These are phyloP conservation scores for Ptiloglossa arizonensis DNA, from an alignment of 1,140 invertebrate species.

Conservation along the genomic window DNA sequence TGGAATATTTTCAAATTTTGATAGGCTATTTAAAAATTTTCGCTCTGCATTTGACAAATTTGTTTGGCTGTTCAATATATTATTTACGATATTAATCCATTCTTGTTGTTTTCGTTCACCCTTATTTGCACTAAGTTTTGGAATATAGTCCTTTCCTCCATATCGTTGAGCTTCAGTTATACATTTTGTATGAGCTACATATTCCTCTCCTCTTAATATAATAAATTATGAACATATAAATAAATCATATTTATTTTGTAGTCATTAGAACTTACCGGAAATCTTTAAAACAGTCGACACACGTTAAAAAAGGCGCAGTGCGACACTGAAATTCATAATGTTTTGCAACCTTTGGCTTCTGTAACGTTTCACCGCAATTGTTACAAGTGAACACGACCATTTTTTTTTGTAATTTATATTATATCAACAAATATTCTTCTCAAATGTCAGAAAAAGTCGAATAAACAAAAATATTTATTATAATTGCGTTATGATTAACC, in stretches of 20 bases:
- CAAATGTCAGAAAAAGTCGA: background rate
- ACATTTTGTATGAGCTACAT: constrained; percentile 93
- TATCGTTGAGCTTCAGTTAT: constrained; percentile 95
- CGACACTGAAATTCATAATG: constrained; percentile 90
- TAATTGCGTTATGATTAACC: background rate
- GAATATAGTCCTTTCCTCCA: constrained; percentile 90
- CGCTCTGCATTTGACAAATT: constrained; percentile 83
- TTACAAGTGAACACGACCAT: constrained; percentile 98
- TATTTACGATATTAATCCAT: constrained; percentile 92
- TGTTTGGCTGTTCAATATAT: constrained; percentile 86
- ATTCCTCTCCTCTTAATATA: constrained; percentile 88
- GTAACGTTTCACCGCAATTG: constrained; percentile 93
- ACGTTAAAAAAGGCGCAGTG: constrained; percentile 86
- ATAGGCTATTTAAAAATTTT: constrained; percentile 87
- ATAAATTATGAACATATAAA: constrained; percentile 24
- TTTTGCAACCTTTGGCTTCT: constrained; percentile 95
- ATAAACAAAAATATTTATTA: background rate
- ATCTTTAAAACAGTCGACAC: constrained; percentile 96
- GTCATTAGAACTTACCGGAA: constrained; percentile 85
- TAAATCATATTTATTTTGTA: background rate
- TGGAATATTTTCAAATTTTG: constrained; percentile 93
- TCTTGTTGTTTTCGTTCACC: constrained; percentile 94
- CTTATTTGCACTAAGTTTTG: constrained; percentile 89
- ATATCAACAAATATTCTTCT: background rate
- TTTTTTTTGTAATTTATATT: background rate